phyloP scores from a whole-genome alignment of 2,113 vertebrate species.

The Callionymus lyra region DNA sequence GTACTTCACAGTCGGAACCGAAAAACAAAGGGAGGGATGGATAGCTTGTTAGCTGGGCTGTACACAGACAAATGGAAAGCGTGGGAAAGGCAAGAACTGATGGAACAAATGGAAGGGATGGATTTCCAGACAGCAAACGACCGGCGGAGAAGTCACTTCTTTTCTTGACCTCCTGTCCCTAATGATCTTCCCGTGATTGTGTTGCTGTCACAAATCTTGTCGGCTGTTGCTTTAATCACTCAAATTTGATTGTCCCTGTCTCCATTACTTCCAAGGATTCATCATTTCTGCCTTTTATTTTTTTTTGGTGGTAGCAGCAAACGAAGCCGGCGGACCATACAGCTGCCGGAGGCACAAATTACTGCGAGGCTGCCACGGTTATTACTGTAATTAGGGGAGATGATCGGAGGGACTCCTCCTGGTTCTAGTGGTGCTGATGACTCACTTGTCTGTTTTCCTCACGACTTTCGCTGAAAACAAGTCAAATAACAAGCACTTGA shows the following conservation, averaged over 20 bases:
- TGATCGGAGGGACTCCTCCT: constrained; percentile 2
- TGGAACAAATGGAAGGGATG: no score
- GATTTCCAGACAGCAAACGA: no score
- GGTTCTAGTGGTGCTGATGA: constrained; percentile 1
- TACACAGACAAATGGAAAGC: no score
- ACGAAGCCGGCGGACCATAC: no score
- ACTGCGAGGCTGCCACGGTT: constrained; percentile 13
- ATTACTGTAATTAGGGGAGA: constrained; percentile 29
- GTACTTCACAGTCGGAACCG: no score
- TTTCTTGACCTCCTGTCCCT: constrained; percentile 11
- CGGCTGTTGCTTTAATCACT: constrained; percentile 31
- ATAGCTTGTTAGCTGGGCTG: no score
- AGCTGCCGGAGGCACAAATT: constrained; percentile 5
- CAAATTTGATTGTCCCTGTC: constrained; percentile 26
- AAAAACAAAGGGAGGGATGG: no score
- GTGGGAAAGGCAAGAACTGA: no score
- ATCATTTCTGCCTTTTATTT: constrained; percentile 13
- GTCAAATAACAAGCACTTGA: no score
- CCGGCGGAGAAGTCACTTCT: no score
- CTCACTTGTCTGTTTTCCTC: neutral
- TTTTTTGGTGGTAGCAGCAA: constrained; percentile 10
- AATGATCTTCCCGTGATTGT: constrained; percentile 30
- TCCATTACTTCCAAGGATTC: constrained; percentile 16
- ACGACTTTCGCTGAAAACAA: no score
- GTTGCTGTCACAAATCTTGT: no score